Evolutionary conservation across 2,888 invertebrate genomes (phyloP), one percentile per base, ranked within the genome.

Genomic region (Psylliodes chrysocephalus): DNA sequence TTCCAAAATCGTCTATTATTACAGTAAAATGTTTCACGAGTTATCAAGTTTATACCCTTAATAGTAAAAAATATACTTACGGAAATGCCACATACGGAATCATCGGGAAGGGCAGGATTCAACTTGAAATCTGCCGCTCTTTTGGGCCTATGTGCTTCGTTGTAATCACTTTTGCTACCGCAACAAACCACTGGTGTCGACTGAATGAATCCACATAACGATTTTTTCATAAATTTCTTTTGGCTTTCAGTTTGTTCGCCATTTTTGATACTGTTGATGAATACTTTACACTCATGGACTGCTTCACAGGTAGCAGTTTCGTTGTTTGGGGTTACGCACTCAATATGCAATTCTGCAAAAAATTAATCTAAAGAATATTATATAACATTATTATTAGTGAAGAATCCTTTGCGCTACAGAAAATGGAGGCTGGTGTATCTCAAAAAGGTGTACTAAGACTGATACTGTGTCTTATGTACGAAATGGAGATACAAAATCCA

Each of bases 121-220:
- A 61, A 56, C 3, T 35, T 46, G n/a, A 42, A 38, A 18, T 47
- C 42, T 2, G 49, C 38, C 8, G 12, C 38, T 14, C 33, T 60
- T 40, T 18, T 30, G 2, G 18, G 2, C 14, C 38, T 10, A 8
- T 14, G 19, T 10, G 38, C 7, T 44, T 10, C 12, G 22, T 10
- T 4, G 10, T 55, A 77, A 52, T 72, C 72, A 14, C 56, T 61
- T 5, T 64, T 52, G n/a, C 68, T 65, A 5, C 82, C 82, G 63
- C 88, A 88, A 76, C 88, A 88, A 38, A 60, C 69, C 30, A 69
- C 10, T 1, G 67, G 67, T 15, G 17, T 28, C 17, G 79, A 78
- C 8, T 10, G 19, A 0, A 82, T 78, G 69, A 85, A 86, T 0
- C 87, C 87, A 68, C 88, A 88, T 61, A 86, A 85, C 0, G 88